These are phyloP conservation scores for Drosophila jambulina DNA, from an alignment of 1,140 invertebrate genomes.

Conservation along the genomic window DNA sequence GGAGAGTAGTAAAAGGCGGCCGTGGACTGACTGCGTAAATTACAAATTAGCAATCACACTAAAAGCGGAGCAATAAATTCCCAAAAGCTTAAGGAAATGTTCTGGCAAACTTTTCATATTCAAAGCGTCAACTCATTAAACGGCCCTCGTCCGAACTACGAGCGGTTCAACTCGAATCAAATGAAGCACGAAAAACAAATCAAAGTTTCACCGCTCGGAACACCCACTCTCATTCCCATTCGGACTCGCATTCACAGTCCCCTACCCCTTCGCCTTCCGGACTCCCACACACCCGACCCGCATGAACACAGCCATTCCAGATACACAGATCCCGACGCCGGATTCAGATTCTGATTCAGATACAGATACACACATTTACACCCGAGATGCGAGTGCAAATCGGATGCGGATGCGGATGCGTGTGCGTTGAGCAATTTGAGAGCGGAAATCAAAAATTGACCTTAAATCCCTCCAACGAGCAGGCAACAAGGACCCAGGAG, in stretches of 20 bases:
- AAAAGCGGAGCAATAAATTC: constrained; percentile 74
- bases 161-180: constrained; percentile 66
- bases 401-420: constrained; percentile 70
- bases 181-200: constrained; percentile 83
- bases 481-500: constrained; percentile 10
- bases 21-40: constrained; percentile 79
- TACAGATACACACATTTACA: constrained; percentile 37
- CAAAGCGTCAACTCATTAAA: constrained; percentile 84
- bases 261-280: background rate
- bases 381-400: constrained; percentile 51
- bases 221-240: constrained; percentile 16
- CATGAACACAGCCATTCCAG: background rate
- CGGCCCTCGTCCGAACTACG: constrained; percentile 63
- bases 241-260: constrained; percentile 5
- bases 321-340: constrained; percentile 8
- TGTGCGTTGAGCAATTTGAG: constrained; percentile 79
- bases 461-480: constrained; percentile 58
- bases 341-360: constrained; percentile 29
- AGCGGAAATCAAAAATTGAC: constrained; percentile 84
- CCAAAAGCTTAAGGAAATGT: constrained; percentile 37
- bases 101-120: constrained; percentile 75
- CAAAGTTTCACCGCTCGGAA: constrained; percentile 60
- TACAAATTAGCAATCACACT: constrained; percentile 84
- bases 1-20: constrained; percentile 67
- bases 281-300: background rate